Base-by-base conservation (phyloP, 2,888 invertebrate species). In the Monopis laevigella region DNA sequence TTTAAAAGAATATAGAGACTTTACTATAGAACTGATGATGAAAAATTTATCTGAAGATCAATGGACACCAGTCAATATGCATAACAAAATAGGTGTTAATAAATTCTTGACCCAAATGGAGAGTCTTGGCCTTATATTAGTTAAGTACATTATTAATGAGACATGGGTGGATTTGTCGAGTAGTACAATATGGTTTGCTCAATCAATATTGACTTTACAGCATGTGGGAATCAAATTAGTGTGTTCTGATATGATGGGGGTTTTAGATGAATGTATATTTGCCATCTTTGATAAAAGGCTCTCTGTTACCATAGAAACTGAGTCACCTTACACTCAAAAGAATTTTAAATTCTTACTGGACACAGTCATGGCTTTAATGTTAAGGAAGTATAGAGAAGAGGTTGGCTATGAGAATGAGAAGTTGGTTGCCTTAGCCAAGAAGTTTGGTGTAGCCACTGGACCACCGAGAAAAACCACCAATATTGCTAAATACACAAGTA, bases 31-130 rank as follows among this genome's bases (percentile, higher is more conserved):
- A 59, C 89, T 90, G 0, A 87, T 93, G 52, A 92, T 90, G 65
- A 74, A 88, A 43, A 84, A 86, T 54, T 84, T 88, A 4, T 69
- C 86, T 41, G 95, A 96, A 63, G 96, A 96, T 56, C 87, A 86
- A 48, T 96, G 96, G 93, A 86, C 88, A 24, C 92, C 93, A 1
- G 85, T 86, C 40, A 92, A 93, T 66, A 85, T 93, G 61, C 86
- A 89, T 51, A 89, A 88, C 5, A 88, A 88, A 67, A 83, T 84
- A 13, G 87, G 85, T 42, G 80, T 90, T 14, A 82, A 83, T 45
- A 87, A 88, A 61, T 89, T 88, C 59, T 65, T 90, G 48, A 82
- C 83, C 45, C 90, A 91, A 62, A 86, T 90, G 84, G 80, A 83
- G 48, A 85, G 84, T 48, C 77, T 88, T 59, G 90, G 90, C 48